phyloP scores from a whole-genome alignment of 2,113 vertebrate species.

The Atractosteus spatula region DNA sequence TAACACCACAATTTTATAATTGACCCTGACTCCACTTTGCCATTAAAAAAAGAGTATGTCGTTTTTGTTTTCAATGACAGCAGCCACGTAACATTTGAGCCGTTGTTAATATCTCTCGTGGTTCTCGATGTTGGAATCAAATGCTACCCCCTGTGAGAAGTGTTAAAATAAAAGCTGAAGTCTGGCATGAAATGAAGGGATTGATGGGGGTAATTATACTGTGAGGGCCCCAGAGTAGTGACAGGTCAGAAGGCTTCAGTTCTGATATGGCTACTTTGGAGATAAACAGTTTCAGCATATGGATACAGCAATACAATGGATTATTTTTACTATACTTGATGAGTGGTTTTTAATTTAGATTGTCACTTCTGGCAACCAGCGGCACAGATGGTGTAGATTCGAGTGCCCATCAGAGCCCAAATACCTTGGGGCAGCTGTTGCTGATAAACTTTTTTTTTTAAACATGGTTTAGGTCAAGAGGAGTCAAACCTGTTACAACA shows the following conservation, averaged over 20 bases:
- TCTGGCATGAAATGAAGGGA: constrained; percentile 47
- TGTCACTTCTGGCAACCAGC: constrained; percentile 81
- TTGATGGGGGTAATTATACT: constrained; percentile 54
- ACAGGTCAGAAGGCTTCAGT: constrained; percentile 42
- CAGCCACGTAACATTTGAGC: background rate
- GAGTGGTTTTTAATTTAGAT: constrained; percentile 83
- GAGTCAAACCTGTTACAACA: constrained; percentile 92
- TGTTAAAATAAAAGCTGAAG: constrained; percentile 14
- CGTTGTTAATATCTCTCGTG: constrained; percentile 20
- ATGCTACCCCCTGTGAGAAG: constrained; percentile 49
- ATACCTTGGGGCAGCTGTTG: constrained; percentile 84
- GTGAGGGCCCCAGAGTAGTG: constrained; percentile 19
- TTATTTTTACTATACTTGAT: constrained; percentile 76
- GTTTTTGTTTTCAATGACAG: constrained; percentile 7
- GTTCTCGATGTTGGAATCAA: constrained; percentile 48
- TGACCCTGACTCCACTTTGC: constrained; percentile 15
- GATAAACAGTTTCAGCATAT: constrained; percentile 64
- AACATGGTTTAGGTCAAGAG: constrained; percentile 77
- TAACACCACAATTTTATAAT: constrained; percentile 26
- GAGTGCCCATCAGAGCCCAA: constrained; percentile 76
- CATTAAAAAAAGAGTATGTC: constrained; percentile 20
- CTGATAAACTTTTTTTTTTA: constrained; percentile 72
- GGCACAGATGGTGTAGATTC: constrained; percentile 82
- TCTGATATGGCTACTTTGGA: constrained; percentile 14
- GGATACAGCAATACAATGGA: constrained; percentile 66